Evolutionary conservation across 2,888 invertebrate genomes (phyloP), one percentile per base, ranked within the genome.

Genomic region (Limnephilus auricula): DNA sequence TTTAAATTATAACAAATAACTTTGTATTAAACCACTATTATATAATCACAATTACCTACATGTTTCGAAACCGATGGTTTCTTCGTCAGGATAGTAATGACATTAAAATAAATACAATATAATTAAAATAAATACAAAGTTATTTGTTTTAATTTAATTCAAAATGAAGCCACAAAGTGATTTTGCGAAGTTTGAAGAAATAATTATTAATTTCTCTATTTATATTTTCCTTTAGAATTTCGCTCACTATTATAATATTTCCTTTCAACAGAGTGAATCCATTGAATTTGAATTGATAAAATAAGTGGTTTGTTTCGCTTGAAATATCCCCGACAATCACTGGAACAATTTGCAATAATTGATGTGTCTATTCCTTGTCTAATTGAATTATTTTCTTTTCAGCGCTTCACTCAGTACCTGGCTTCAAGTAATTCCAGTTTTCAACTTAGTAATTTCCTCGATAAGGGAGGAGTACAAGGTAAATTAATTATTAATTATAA

Each of bases 381-480:
- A 93, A 93, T 80, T 80, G 32, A 32, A 80, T 80, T 45, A 85
- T 94, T 94, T 94, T 94, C 94, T 94, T 97, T 97, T 89, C 97
- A 99, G 99, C 98, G 99, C 95, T 99, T 99, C 96, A 99, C 99
- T 95, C 99, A 99, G 96, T 99, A 99, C 96, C 97, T 99, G 96
- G 99, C 99, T 92, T 99, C 99, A 94, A 99, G 99, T 96, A 99
- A 99, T 96, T 99, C 99, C 95, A 99, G 99, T 94, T 99, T 99
- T 97, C 99, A 99, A 96, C 97, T 99, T 94, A 98, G 98, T 96
- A 98, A 98, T 96, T 99, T 99, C 96, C 96, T 99, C 95, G 99
- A 99, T 96, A 99, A 99, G 96, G 98, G 98, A 94, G 99, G 99
- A 94, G 98, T 99, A 91, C 99, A 99, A 98, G 99, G 99, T 99